Percentiles rank a stretch among this genome's conserved stretches.
These are phyloP conservation scores for Setipinna tenuifilis DNA, from an alignment of 2,797 vertebrate species.

Conservation along the genomic window DNA sequence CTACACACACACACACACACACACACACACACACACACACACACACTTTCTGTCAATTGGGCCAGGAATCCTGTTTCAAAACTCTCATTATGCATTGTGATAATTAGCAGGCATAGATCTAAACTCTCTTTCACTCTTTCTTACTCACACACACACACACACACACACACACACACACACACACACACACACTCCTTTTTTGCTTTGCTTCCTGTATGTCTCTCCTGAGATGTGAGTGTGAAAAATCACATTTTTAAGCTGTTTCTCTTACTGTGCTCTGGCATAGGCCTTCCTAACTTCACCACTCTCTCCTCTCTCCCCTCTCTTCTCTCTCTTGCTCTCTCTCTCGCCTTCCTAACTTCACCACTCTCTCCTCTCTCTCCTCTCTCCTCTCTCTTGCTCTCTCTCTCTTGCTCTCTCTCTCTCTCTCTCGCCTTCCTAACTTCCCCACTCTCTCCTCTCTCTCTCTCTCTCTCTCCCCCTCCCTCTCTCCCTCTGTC, in stretches of 20 bases:
- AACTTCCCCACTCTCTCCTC: slow-evolving; percentile 41
- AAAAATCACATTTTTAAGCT: slow-evolving; percentile 80
- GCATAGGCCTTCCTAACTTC: too few relatives aligned
- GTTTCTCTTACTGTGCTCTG: slow-evolving; percentile 57
- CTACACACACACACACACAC: slow-evolving; percentile 31
- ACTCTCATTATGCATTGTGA: slow-evolving; percentile 67
- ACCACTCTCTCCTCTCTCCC: too few relatives aligned
- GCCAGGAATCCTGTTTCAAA: slow-evolving; percentile 62
- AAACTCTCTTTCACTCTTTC: slow-evolving; percentile 51
- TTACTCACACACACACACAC: neutral
- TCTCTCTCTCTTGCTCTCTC: slow-evolving; percentile 38
- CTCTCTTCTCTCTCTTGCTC: slow-evolving; percentile 43
- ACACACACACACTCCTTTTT: too few relatives aligned
- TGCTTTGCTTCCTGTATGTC: neutral
- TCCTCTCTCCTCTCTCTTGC: slow-evolving; percentile 36
- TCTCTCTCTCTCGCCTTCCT: slow-evolving; percentile 19
- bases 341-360: too few relatives aligned
- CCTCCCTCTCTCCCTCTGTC: slow-evolving; percentile 24
- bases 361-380: slow-evolving; percentile 60
- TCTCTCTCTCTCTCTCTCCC: neutral
- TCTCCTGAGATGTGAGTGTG: slow-evolving; percentile 66
- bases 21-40: slow-evolving; percentile 10
- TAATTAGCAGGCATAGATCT: slow-evolving; percentile 71
- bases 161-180: neutral
- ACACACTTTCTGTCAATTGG: neutral